phyloP scores from a whole-genome alignment of 2,888 invertebrate genomes.

The Ellobium chinense region DNA sequence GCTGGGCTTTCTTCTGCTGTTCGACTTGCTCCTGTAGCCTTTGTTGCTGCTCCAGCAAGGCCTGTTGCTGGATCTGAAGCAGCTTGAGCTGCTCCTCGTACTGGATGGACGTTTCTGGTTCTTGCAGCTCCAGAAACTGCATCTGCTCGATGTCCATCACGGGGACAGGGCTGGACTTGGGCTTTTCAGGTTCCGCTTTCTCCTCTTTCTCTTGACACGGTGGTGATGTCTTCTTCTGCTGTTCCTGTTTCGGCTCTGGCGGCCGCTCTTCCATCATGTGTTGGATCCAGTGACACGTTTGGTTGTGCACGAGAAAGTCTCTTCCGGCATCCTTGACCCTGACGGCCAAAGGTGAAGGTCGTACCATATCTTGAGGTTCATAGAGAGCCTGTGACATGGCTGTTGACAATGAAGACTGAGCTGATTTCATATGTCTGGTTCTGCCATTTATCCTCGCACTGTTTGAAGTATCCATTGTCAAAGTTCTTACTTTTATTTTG shows the following conservation, averaged over 20 bases:
- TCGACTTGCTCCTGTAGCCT: conserved; percentile 7
- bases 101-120: too few relatives aligned
- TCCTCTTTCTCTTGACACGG: too few relatives aligned
- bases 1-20: not conserved
- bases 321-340: conserved; percentile 28
- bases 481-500: not conserved
- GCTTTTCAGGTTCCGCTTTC: not conserved
- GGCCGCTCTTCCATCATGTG: not conserved
- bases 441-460: not conserved
- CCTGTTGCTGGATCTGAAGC: conserved; percentile 13
- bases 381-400: conserved; percentile 21
- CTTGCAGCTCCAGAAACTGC: not conserved
- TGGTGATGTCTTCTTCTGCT: not conserved
- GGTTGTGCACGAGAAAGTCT: conserved; percentile 19
- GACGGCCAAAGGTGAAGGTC: not conserved
- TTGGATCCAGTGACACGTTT: conserved; percentile 38
- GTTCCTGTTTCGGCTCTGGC: not conserved
- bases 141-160: not conserved
- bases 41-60: conserved; percentile 1
- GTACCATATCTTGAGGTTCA: not conserved
- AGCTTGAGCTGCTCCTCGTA: conserved; percentile 1
- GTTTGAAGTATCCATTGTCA: conserved; percentile 18
- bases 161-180: not conserved
- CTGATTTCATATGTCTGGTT: not conserved
- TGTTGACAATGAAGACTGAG: conserved; percentile 1